Conservation (phyloP, 2,113 vertebrate genomes). For the Daubentonia madagascariensis region DNA sequence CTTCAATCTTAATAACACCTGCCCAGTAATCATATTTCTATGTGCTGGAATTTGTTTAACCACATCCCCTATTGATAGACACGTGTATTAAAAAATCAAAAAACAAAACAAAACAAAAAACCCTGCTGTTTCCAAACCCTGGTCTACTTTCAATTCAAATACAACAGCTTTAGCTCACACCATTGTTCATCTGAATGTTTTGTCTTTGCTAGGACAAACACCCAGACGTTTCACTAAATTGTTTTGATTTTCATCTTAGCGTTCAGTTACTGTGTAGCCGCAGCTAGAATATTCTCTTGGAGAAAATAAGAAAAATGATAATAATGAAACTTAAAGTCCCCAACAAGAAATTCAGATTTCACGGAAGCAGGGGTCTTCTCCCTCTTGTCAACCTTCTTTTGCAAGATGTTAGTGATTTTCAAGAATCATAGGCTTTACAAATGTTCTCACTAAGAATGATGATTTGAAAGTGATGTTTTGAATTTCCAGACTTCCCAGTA, state of each 20-base stretch:
- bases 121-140: neutral
- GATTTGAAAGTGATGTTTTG: neutral
- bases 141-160: neutral
- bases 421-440: neutral
- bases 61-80: neutral
- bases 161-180: neutral
- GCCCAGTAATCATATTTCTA: neutral
- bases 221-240: neutral
- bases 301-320: neutral
- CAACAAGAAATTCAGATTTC: neutral
- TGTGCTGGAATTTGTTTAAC: neutral
- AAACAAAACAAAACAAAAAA: neutral
- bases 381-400: neutral
- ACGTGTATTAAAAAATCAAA: neutral
- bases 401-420: neutral
- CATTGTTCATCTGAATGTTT: neutral
- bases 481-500: neutral
- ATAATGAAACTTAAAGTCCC: neutral
- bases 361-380: rapidly evolving
- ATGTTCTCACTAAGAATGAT: neutral
- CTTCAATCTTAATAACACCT: neutral
- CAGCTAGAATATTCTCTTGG: neutral
- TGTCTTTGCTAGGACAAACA: neutral
- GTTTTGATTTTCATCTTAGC: neutral
- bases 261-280: neutral